A percentile compares a stretch with the other conserved stretches of the same genome.
Evolutionary conservation across 2,797 vertebrate species (phyloP).

Genomic region (Microcaecilia unicolor): DNA sequence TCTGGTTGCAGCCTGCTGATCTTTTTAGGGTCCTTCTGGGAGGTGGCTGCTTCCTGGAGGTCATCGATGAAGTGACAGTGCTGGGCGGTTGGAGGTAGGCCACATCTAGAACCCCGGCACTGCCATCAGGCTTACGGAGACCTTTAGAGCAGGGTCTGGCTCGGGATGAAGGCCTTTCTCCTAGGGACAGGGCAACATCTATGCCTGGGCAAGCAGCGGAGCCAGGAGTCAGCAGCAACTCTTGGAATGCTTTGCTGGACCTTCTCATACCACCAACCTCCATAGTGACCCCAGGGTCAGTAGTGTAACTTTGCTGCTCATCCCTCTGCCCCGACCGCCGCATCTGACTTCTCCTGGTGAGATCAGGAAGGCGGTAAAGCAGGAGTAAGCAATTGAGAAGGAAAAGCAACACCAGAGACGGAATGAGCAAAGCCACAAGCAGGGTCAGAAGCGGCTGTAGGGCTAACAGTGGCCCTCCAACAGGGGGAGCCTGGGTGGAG

Average conservation of each 20-base stretch:
- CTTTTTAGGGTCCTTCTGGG: background rate
- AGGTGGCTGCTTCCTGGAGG: background rate
- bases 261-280: too few species aligned
- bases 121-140: constrained; percentile 42
- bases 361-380: constrained; percentile 50
- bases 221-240: background rate
- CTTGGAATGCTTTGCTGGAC: too few species aligned
- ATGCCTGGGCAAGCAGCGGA: too few species aligned
- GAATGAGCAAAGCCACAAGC: constrained; percentile 58
- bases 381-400: constrained; percentile 65
- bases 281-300: too few species aligned
- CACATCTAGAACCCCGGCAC: constrained; percentile 28
- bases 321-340: background rate
- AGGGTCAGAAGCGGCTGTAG: constrained; percentile 32
- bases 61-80: constrained; percentile 6
- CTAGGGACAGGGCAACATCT: constrained; percentile 26
- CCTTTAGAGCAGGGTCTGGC: background rate
- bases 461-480: constrained; percentile 35
- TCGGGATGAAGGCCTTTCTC: background rate
- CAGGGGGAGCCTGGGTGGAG: constrained; percentile 17
- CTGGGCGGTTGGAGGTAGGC: constrained; percentile 45
- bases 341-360: constrained; percentile 22
- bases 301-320: too few species aligned
- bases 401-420: constrained; percentile 59
- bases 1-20: background rate